phyloP scores from a whole-genome alignment of 2,888 invertebrate species.

The Ceramica pisi region DNA sequence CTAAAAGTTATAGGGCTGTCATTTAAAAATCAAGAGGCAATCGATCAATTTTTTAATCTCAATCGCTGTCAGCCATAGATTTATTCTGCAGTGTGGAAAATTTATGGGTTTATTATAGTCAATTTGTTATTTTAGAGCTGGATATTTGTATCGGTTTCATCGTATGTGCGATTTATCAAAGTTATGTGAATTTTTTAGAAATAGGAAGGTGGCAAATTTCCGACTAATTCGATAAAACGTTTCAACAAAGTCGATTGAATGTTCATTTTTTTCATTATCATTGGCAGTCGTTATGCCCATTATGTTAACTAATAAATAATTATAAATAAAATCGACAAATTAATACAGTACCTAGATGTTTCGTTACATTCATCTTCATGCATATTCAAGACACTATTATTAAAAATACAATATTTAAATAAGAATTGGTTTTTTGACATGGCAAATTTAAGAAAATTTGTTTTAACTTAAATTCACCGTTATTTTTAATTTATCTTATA shows the following conservation, averaged over 20 bases:
- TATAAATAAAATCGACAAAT: too few relatives aligned
- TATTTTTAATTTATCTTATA: conserved; percentile 12
- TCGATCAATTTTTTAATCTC: conserved; percentile 66
- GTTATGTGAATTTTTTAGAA: neutral
- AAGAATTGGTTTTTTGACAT: neutral
- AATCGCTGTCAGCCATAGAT: conserved; percentile 50
- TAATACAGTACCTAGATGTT: neutral
- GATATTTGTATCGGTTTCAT: conserved; percentile 34
- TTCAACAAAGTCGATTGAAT: neutral
- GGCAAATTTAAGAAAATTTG: neutral
- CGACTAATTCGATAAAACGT: neutral
- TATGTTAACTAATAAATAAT: too few relatives aligned
- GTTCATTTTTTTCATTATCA: neutral
- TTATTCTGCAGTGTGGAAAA: conserved; percentile 53
- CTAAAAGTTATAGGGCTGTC: conserved; percentile 54
- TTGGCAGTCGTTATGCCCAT: too few relatives aligned
- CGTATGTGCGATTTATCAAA: conserved; percentile 44
- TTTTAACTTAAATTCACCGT: neutral
- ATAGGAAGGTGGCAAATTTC: neutral
- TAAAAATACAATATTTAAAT: neutral
- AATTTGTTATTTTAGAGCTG: conserved; percentile 50
- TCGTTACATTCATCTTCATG: neutral
- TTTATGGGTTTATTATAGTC: conserved; percentile 58
- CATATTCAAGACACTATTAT: neutral
- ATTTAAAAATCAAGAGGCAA: conserved; percentile 48